Evolutionary conservation across 2,797 vertebrate species (phyloP).

Genomic region (Vultur gryphus): DNA sequence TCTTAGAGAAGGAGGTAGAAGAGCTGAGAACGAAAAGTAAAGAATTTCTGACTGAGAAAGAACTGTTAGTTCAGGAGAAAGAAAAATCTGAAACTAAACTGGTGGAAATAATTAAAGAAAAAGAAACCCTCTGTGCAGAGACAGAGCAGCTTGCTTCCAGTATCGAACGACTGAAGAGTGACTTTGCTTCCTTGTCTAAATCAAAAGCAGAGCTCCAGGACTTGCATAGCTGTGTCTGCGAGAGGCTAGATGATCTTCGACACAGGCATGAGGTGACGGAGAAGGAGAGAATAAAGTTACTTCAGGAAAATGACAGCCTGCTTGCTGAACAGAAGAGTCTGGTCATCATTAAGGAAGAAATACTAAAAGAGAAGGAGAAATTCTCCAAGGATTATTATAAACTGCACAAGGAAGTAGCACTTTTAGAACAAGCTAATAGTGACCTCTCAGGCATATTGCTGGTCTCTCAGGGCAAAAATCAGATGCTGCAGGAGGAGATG

Average conservation of each 20-base stretch:
- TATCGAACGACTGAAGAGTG: constrained; percentile 71
- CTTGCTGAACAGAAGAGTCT: constrained; percentile 60
- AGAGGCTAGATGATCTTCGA: constrained; percentile 73
- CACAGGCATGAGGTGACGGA: constrained; percentile 59
- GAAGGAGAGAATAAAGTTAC: constrained; percentile 61
- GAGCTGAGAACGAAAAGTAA: constrained; percentile 60
- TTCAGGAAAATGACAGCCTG: constrained; percentile 68
- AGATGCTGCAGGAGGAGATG: constrained; percentile 78
- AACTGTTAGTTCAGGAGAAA: constrained; percentile 72
- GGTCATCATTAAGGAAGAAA: constrained; percentile 47
- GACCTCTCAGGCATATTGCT: constrained; percentile 77
- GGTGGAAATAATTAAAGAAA: constrained; percentile 69
- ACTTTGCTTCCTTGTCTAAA: constrained; percentile 62
- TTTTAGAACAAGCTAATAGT: constrained; percentile 70
- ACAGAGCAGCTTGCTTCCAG: constrained; percentile 69
- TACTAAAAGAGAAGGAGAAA: constrained; percentile 71
- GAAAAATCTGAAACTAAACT: constrained; percentile 68
- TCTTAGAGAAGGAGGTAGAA: constrained; percentile 72
- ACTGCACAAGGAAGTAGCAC: constrained; percentile 68
- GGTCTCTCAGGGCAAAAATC: constrained; percentile 75
- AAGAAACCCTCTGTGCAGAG: constrained; percentile 61
- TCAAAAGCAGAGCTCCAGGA: constrained; percentile 75
- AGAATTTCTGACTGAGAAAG: constrained; percentile 71
- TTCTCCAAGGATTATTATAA: constrained; percentile 70
- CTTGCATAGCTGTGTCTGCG: constrained; percentile 61